Evolutionary conservation across 2,888 invertebrate species (phyloP).

Genomic region (Spicauda simplicius): DNA sequence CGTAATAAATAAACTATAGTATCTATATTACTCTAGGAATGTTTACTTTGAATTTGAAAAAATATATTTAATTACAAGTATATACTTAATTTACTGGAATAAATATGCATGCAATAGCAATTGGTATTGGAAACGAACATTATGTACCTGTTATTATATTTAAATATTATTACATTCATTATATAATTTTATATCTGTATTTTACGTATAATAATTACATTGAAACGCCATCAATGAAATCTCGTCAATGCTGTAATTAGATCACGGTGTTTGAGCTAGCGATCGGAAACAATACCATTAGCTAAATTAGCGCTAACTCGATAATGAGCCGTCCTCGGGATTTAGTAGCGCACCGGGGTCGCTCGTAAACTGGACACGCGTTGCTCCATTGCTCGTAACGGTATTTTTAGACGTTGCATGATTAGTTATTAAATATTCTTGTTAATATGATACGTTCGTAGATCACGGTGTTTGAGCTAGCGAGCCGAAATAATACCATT

Average conservation of each 20-base stretch:
- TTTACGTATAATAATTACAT: no score
- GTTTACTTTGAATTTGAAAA: no score
- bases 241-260: slow-evolving; percentile 18
- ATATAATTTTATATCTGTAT: no score
- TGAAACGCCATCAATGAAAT: background rate
- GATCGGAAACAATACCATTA: slow-evolving; percentile 49
- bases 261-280: slow-evolving; percentile 34
- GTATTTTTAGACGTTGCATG: background rate
- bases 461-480: slow-evolving; percentile 35
- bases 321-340: slow-evolving; percentile 51
- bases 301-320: slow-evolving; percentile 56
- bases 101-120: no score
- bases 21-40: no score
- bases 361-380: slow-evolving; percentile 38
- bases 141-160: no score
- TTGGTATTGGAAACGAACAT: no score
- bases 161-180: no score
- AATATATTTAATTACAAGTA: no score
- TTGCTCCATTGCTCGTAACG: slow-evolving; percentile 34
- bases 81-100: no score
- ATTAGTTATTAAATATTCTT: background rate
- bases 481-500: slow-evolving; percentile 48
- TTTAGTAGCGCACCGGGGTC: slow-evolving; percentile 47
- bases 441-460: no score
- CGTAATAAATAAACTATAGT: no score